Evolutionary conservation across 2,888 invertebrate species (phyloP).

Genomic region (Drosophila recens): DNA sequence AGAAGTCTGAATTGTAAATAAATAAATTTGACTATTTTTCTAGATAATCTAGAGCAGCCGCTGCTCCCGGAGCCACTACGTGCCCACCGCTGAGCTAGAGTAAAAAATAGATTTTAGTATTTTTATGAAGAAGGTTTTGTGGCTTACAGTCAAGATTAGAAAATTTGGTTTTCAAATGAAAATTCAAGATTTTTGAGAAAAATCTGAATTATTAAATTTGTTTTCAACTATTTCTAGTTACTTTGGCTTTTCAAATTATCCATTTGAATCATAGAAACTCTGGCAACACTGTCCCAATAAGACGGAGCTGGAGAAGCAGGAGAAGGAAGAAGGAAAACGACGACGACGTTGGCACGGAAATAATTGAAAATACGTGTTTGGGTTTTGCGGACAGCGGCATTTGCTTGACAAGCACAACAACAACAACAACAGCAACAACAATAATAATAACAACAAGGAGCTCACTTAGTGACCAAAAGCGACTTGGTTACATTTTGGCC

Average conservation of each 20-base stretch:
- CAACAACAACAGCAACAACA: conserved; percentile 26
- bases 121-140: too few species aligned
- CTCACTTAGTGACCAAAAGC: conserved; percentile 52
- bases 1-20: too few species aligned
- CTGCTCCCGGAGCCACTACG: too few species aligned
- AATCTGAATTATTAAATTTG: background rate
- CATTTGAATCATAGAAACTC: background rate
- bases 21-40: too few species aligned
- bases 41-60: too few species aligned
- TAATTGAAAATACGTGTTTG: conserved; percentile 84
- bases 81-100: too few species aligned
- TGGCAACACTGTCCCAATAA: background rate
- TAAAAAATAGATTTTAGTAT: too few species aligned
- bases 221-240: background rate
- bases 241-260: accelerated
- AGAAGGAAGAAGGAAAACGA: background rate
- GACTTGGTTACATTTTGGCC: conserved; percentile 20
- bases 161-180: too few species aligned
- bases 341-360: conserved; percentile 74
- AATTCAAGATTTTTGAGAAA: too few species aligned
- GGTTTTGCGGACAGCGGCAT: conserved; percentile 75
- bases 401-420: conserved; percentile 56
- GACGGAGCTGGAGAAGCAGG: background rate
- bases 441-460: conserved; percentile 30
- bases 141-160: too few species aligned